Conservation (phyloP, 1,140 invertebrate genomes). For the Drosophila dunni region DNA sequence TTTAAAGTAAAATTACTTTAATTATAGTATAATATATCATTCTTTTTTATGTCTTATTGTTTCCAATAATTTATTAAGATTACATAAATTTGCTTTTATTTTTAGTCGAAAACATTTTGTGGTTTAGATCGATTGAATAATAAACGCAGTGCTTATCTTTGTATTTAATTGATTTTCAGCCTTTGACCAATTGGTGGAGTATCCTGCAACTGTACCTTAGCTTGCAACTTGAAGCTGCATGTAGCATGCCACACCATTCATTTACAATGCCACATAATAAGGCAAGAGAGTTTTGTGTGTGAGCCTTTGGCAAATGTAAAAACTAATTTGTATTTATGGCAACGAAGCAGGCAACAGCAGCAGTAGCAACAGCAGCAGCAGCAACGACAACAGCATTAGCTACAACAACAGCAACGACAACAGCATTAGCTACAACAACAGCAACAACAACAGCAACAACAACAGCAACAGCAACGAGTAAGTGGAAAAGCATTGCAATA, state of each 20-base stretch:
- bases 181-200: not conserved
- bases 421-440: not conserved
- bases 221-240: not conserved
- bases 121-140: no score
- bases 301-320: slow-evolving; percentile 41
- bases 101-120: no score
- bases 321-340: slow-evolving; percentile 74
- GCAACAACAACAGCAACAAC: not conserved
- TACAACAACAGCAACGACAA: slow-evolving; percentile 4
- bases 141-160: no score
- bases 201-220: not conserved
- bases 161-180: no score
- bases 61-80: no score
- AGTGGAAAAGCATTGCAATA: slow-evolving; percentile 33
- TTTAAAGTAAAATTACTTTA: no score
- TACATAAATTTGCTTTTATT: no score
- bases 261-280: slow-evolving; percentile 26
- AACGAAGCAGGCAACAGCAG: slow-evolving; percentile 6
- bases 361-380: slow-evolving; percentile 3
- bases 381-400: not conserved
- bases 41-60: no score
- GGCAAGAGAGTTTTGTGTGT: slow-evolving; percentile 22
- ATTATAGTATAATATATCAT: no score
- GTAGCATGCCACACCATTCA: slow-evolving; percentile 14
- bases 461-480: no score